Evolutionary conservation across 2,113 vertebrate species (phyloP).

Genomic region (Sterna hirundo): DNA sequence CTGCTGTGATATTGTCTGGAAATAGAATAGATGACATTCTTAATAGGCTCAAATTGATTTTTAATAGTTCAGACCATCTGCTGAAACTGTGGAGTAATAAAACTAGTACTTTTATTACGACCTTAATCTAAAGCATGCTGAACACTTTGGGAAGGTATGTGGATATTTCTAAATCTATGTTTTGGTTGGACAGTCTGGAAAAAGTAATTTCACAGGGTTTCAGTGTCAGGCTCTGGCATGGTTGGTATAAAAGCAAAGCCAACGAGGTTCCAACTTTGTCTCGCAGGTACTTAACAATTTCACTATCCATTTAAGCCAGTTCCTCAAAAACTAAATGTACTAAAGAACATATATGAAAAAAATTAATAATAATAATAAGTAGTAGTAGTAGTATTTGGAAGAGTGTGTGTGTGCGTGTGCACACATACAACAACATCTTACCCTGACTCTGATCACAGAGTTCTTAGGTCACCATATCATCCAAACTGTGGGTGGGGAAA

Average conservation of each 20-base stretch:
- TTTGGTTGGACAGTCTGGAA: neutral
- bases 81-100: constrained; percentile 51
- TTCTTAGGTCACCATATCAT: neutral
- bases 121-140: neutral
- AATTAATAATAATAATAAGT: neutral
- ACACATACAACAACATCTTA: neutral
- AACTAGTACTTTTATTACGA: constrained; percentile 46
- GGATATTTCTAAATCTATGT: neutral
- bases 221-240: neutral
- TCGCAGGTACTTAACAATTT: neutral
- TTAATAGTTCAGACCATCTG: constrained; percentile 59
- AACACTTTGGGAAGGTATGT: neutral
- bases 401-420: rapidly evolving
- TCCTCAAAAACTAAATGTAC: neutral
- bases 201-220: neutral
- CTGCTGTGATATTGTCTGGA: neutral
- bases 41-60: constrained; percentile 57
- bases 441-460: neutral
- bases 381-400: neutral
- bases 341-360: neutral
- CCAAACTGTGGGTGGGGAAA: neutral
- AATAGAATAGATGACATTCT: constrained; percentile 50
- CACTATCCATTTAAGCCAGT: neutral
- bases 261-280: neutral
- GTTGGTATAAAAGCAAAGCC: neutral